Percentiles rank a stretch among this genome's conserved stretches.
These are phyloP conservation scores for human DNA, from an alignment of 2,113 vertebrate genomes.

Conservation along the genomic window GRCh38 chrX:153554501-153555000, in stretches of 20 bases:
- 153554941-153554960: background rate
- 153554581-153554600: background rate
- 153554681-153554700: background rate
- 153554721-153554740: background rate
- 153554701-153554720: background rate
- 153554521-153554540: background rate
- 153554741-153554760: too few relatives aligned
- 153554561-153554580: background rate
- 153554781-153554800: background rate
- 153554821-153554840: background rate
- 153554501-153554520: background rate
- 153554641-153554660: background rate
- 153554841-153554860: background rate
- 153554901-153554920: too few relatives aligned
- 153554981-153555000: constrained; percentile 6
- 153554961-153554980: constrained; percentile 21
- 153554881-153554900: too few relatives aligned
- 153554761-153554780: background rate
- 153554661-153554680: background rate
- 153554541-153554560: background rate
- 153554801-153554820: background rate
- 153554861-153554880: too few relatives aligned
- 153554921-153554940: too few relatives aligned
- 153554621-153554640: background rate
- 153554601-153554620: background rate